Evolutionary conservation across 2,113 vertebrate species (phyloP).

Genomic region (Bubo scandiacus): DNA sequence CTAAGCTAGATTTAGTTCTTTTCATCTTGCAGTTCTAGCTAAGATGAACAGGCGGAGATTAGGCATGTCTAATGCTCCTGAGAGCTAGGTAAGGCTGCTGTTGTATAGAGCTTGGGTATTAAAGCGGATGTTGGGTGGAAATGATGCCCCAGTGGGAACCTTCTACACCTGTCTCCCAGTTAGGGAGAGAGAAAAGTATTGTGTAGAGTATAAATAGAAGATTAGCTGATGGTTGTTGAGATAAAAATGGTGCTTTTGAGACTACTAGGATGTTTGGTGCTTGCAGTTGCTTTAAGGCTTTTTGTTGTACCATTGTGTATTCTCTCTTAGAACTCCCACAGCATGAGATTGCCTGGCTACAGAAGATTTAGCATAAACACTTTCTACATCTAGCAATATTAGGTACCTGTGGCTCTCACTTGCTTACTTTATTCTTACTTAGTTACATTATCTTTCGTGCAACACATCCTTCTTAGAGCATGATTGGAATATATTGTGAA

Average conservation of each 20-base stretch:
- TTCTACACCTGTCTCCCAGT: not conserved
- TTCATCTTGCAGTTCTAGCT: not conserved
- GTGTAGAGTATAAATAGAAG: not conserved
- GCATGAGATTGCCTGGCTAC: not conserved
- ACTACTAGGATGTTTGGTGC: not conserved
- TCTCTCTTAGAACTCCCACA: not conserved
- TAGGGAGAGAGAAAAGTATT: not conserved
- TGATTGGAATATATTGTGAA: not conserved
- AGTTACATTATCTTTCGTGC: not conserved
- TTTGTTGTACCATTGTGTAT: not conserved
- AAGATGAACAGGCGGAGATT: not conserved
- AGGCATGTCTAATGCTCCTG: not conserved
- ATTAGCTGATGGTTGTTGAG: not conserved
- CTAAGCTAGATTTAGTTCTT: not conserved
- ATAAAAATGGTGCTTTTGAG: not conserved
- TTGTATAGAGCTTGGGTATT: not conserved
- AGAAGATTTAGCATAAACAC: not conserved
- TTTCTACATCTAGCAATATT: not conserved
- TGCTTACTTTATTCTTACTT: not conserved
- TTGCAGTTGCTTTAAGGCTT: not conserved
- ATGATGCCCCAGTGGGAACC: not conserved
- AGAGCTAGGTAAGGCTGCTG: not conserved
- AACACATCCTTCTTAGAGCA: not conserved
- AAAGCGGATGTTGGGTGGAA: not conserved
- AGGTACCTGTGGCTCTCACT: not conserved